phyloP scores from a whole-genome alignment of 2,113 vertebrate species.

The Neomonachus schauinslandi region DNA sequence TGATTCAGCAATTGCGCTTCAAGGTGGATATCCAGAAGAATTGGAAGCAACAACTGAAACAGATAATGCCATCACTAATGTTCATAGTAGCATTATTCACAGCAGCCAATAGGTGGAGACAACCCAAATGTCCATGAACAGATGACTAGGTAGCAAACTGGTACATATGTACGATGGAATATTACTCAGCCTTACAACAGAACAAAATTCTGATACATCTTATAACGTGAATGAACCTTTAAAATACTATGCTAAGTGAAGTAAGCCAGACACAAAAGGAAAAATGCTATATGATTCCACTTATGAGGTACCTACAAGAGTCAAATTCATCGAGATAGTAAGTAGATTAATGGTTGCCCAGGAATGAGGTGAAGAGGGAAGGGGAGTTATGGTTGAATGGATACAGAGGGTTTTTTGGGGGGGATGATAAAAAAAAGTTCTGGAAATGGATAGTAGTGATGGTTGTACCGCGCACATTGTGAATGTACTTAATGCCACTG shows the following conservation, averaged over 20 bases:
- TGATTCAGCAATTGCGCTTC: background rate
- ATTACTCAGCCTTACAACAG: background rate
- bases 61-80: background rate
- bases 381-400: background rate
- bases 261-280: background rate
- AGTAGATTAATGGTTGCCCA: background rate
- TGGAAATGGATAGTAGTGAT: background rate
- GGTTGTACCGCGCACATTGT: background rate
- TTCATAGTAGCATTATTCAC: background rate
- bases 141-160: background rate
- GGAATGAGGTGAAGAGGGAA: background rate
- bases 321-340: constrained; percentile 11
- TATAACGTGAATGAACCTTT: background rate
- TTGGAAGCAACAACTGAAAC: background rate
- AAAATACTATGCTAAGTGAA: background rate
- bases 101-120: background rate
- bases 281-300: background rate
- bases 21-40: background rate
- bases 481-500: background rate
- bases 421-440: background rate
- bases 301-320: background rate
- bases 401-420: background rate
- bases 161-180: background rate
- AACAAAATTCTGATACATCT: background rate
- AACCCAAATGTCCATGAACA: background rate